phyloP scores from a whole-genome alignment of 2,797 vertebrate species.

The Tragelaphus oryx region DNA sequence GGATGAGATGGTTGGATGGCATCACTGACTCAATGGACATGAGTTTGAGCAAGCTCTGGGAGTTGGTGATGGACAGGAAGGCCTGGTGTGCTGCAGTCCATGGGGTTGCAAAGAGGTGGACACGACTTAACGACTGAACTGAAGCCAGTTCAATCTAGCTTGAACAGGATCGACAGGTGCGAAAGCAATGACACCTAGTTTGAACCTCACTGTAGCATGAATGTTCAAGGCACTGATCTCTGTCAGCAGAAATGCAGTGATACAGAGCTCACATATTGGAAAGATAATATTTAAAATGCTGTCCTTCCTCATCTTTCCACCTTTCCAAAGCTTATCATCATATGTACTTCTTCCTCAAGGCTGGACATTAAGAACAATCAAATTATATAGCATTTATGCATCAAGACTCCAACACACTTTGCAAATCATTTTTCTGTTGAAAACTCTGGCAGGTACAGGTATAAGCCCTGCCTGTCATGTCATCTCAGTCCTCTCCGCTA shows the following conservation, averaged over 20 bases:
- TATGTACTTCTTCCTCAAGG: not conserved
- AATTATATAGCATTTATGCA: not conserved
- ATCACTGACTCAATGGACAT: not conserved
- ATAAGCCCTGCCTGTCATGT: not conserved
- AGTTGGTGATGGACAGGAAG: not conserved
- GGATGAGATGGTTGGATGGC: not conserved
- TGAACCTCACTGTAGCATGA: not conserved
- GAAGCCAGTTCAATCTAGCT: not conserved
- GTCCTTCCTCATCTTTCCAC: not conserved
- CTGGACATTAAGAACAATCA: not conserved
- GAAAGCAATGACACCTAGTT: not conserved
- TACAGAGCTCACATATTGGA: not conserved
- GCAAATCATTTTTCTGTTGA: not conserved
- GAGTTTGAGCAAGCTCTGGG: not conserved
- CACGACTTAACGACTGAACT: not conserved
- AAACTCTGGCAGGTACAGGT: not conserved
- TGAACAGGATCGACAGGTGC: not conserved
- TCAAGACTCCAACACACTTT: not conserved
- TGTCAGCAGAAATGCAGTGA: not conserved
- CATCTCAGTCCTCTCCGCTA: not conserved
- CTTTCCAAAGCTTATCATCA: not conserved
- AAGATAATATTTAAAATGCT: not conserved
- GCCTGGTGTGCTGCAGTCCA: not conserved
- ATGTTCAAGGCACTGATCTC: not conserved
- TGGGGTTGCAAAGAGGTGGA: not conserved